Percentiles rank a stretch among this genome's conserved stretches.
phyloP scores from a whole-genome alignment of 2,113 vertebrate species.

The Dascyllus trimaculatus region DNA sequence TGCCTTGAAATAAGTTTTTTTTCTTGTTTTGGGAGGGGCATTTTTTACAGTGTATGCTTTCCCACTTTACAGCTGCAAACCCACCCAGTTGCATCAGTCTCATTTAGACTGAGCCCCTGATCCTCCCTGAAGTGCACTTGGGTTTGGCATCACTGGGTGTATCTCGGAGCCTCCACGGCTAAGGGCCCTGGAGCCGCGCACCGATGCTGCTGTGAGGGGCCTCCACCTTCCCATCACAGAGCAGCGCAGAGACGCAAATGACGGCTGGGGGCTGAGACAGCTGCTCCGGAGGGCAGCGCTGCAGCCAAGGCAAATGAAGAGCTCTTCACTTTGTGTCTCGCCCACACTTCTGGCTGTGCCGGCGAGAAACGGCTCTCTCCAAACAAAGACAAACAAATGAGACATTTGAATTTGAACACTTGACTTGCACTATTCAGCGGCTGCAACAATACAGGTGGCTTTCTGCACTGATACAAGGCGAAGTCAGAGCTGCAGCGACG shows the following conservation, averaged over 20 bases:
- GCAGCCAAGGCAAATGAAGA: constrained; percentile 78
- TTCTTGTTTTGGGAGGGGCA: too few species aligned
- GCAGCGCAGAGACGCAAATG: constrained; percentile 64
- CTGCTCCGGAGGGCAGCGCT: constrained; percentile 48
- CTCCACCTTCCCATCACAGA: constrained; percentile 50
- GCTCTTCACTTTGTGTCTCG: constrained; percentile 63
- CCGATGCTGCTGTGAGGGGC: constrained; percentile 48
- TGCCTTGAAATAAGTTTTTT: too few species aligned
- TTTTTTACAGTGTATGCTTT: background rate
- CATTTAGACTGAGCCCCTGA: constrained; percentile 1
- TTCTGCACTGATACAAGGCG: background rate
- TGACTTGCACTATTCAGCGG: constrained; percentile 61
- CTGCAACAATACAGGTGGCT: constrained; percentile 33
- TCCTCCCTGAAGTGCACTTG: constrained; percentile 48
- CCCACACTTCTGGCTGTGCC: constrained; percentile 50
- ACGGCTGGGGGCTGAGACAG: constrained; percentile 51
- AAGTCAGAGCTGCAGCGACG: background rate
- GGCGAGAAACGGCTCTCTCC: constrained; percentile 79
- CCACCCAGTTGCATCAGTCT: background rate
- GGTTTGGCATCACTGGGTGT: constrained; percentile 45
- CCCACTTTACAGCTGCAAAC: background rate
- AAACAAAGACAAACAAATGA: constrained; percentile 86
- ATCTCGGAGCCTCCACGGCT: constrained; percentile 11
- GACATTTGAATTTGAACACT: constrained; percentile 83
- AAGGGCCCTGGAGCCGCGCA: constrained; percentile 65